These are phyloP conservation scores for Onychorhynchus coronatus DNA, from an alignment of 2,113 vertebrate genomes.

Conservation along the genomic window DNA sequence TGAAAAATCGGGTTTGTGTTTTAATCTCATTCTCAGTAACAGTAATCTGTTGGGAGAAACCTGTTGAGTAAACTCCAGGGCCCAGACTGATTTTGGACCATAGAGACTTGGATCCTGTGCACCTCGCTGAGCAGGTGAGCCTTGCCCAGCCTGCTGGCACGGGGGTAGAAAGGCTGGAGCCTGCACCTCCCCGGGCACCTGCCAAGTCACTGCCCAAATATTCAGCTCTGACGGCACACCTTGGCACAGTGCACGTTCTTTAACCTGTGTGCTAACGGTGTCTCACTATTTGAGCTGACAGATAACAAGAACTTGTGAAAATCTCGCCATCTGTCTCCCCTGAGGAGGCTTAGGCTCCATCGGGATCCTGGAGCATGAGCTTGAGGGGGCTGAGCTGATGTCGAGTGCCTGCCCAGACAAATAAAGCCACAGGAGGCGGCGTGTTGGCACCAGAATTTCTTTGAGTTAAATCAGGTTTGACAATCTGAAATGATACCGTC, in stretches of 20 bases:
- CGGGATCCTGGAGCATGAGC: not conserved
- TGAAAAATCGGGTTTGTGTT: not conserved
- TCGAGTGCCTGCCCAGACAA: not conserved
- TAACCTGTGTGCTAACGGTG: not conserved
- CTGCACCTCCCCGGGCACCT: rapidly evolving
- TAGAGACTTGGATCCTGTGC: not conserved
- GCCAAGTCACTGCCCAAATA: rapidly evolving
- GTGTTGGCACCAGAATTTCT: not conserved
- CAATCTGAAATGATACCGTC: not conserved
- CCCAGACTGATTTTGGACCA: not conserved
- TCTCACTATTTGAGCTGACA: not conserved
- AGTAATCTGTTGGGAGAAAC: not conserved
- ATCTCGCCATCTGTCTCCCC: not conserved
- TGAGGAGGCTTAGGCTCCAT: rapidly evolving
- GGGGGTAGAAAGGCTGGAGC: not conserved
- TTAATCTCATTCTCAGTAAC: not conserved
- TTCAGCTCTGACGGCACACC: not conserved
- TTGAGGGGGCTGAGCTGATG: not conserved
- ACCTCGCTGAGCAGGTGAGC: rapidly evolving
- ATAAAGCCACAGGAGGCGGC: not conserved
- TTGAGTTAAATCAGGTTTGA: not conserved
- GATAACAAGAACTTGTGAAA: not conserved
- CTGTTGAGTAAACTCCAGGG: not conserved
- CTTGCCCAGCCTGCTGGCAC: not conserved
- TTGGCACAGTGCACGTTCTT: not conserved